Base-by-base conservation (phyloP, 2,797 vertebrate genomes). In the Melopsittacus undulatus region DNA sequence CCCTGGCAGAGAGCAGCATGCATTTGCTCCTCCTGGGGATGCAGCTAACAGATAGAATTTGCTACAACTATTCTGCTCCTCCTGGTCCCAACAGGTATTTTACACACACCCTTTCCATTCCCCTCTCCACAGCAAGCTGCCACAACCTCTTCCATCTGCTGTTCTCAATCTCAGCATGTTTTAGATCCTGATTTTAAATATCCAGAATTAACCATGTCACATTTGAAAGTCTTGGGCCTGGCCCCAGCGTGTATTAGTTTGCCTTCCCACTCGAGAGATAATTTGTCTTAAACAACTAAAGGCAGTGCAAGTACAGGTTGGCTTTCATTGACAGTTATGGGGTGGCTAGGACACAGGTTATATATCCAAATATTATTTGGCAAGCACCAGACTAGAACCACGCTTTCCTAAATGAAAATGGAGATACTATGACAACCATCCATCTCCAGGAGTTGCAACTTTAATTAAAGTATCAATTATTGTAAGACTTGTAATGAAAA, bases 391-490 rank as follows among this genome's bases (percentile, higher is more conserved):
- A 36, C 34, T 80, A 66, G 81, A 95, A 90, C 49, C 45, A 59
- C 11, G 10, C 30, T 83, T 92, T 94, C 48, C 63, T 85, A 59
- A 90, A 87, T 78, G 54, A 89, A 96, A 92, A 91, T 56, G 27
- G 56, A 89, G 52, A 90, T 90, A 70, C 23, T 84, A 64, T 2
- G 7, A 69, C n/a, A 85, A 66, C 78, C 49, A 42, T 20, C 40
- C 1, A 0, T 85, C 66, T 94, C 86, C 78, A 68, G 75, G 72
- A 94, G 69, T 48, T 76, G 64, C 15, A 27, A 57, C 16, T 89
- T 95, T 87, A 92, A 95, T 95, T 90, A 92, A 93, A 92, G 81
- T 63, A 94, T 46, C 56, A 74, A 17, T 92, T 92, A 91, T 80
- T 75, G 27, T 78, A 92, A 68, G 72, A 81, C n/a, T 62, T 36